A percentile compares a stretch with the other conserved stretches of the same genome.
phyloP scores from a whole-genome alignment of 2,113 vertebrate genomes.

The Opisthocomus hoazin region DNA sequence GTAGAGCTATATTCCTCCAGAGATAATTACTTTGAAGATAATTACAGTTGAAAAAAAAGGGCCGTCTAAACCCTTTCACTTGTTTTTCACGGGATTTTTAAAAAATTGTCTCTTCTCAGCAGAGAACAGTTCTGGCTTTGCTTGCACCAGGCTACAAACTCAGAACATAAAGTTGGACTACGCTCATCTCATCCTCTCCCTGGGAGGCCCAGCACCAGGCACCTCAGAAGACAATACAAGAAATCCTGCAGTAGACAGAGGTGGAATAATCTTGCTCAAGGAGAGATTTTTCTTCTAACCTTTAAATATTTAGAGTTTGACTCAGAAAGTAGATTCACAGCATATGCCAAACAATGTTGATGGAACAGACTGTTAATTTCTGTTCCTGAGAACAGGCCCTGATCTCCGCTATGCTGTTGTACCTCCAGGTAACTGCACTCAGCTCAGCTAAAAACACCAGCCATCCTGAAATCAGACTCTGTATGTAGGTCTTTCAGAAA shows the following conservation, averaged over 20 bases:
- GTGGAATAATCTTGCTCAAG: not conserved
- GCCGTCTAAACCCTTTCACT: not conserved
- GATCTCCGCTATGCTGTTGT: not conserved
- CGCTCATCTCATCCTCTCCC: not conserved
- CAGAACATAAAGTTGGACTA: not conserved
- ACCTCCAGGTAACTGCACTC: not conserved
- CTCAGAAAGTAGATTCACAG: not conserved
- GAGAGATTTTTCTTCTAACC: not conserved
- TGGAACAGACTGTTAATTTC: not conserved
- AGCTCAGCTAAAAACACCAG: not conserved
- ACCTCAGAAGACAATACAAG: not conserved
- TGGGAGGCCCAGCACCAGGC: not conserved
- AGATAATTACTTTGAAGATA: slow-evolving; percentile 44
- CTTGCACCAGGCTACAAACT: not conserved
- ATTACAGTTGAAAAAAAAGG: not conserved
- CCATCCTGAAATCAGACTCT: not conserved
- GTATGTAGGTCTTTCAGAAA: not conserved
- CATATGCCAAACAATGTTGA: not conserved
- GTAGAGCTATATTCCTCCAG: not conserved
- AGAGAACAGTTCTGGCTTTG: not conserved
- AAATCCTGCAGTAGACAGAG: not conserved
- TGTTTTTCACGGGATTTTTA: not conserved
- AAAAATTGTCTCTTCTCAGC: not conserved
- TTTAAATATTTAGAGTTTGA: not conserved
- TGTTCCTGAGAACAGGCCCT: not conserved